A percentile compares a stretch with the other conserved stretches of the same genome.
phyloP scores from a whole-genome alignment of 64 coral and sea anemone genomes.

The Stylophora pistillata region DNA sequence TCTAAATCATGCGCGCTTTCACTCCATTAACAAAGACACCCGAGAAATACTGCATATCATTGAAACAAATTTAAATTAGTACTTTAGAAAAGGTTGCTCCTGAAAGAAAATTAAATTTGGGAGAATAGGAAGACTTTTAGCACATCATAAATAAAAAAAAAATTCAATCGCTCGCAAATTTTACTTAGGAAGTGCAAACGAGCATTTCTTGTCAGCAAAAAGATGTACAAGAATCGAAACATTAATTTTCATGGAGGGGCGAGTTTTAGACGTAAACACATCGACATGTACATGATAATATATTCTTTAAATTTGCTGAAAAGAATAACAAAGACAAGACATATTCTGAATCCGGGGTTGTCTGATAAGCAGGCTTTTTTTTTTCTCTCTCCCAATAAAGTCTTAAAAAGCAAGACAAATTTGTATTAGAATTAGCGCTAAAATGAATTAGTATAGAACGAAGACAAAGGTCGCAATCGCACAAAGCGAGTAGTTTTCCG shows the following conservation, averaged over 20 bases:
- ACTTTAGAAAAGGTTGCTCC: background rate
- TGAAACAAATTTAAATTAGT: background rate
- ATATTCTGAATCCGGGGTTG: background rate
- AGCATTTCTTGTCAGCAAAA: background rate
- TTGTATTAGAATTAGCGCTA: background rate
- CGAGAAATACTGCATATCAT: background rate
- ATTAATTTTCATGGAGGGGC: background rate
- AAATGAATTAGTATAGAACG: background rate
- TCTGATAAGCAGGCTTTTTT: background rate
- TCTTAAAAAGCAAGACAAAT: too few species aligned
- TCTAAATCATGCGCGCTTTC: background rate
- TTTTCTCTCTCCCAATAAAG: too few species aligned
- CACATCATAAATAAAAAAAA: background rate
- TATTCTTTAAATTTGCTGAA: background rate
- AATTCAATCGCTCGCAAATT: background rate
- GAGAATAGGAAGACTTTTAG: background rate
- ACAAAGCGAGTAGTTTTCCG: background rate
- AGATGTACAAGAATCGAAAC: background rate
- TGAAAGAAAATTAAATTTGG: background rate
- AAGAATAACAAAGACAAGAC: background rate
- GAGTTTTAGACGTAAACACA: background rate
- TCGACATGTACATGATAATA: background rate
- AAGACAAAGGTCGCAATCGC: background rate
- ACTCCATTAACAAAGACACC: background rate
- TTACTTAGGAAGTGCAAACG: background rate